phyloP scores from a whole-genome alignment of 2,113 vertebrate species.

The Chaetops frenatus region DNA sequence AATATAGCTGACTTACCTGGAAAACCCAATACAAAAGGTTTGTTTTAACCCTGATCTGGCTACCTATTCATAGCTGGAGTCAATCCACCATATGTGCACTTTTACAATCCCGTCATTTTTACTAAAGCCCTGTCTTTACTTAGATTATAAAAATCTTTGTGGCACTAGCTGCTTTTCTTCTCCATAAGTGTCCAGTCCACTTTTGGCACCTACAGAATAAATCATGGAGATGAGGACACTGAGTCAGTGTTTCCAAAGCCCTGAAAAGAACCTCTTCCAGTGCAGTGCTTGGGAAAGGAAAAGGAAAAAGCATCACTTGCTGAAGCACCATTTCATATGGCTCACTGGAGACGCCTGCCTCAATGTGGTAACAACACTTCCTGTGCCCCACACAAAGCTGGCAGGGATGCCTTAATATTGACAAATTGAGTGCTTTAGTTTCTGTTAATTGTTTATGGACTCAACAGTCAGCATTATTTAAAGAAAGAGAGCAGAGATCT shows the following conservation, averaged over 20 bases:
- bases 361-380: neutral
- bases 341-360: neutral
- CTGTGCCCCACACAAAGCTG: neutral
- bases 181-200: neutral
- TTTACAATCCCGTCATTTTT: neutral
- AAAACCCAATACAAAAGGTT: neutral
- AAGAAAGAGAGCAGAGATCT: neutral
- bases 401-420: neutral
- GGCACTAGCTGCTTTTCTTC: neutral
- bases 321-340: fast-evolving
- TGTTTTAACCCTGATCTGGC: neutral
- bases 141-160: neutral
- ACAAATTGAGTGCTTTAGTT: neutral
- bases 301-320: neutral
- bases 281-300: neutral
- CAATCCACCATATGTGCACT: neutral
- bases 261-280: neutral
- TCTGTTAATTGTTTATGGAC: neutral
- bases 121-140: neutral
- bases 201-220: neutral
- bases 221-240: neutral
- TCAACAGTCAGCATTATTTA: neutral
- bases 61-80: neutral
- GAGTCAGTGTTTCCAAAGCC: neutral
- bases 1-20: neutral